phyloP scores from a whole-genome alignment of 2,888 invertebrate species.

The Timema cristinae region DNA sequence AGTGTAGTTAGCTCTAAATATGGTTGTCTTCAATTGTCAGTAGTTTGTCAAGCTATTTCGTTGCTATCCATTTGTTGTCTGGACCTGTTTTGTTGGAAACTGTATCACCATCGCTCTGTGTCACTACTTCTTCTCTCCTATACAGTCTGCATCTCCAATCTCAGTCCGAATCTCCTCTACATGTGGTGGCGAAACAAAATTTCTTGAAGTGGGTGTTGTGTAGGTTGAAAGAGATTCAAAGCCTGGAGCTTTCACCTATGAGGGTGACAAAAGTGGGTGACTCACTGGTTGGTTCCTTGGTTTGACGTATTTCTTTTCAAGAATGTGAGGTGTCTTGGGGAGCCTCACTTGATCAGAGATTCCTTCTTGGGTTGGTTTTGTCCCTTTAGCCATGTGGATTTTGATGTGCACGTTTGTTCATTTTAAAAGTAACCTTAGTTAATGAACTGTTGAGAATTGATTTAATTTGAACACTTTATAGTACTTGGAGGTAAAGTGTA shows the following conservation, averaged over 20 bases:
- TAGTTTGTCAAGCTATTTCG: conserved; percentile 7
- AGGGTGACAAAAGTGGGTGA: conserved; percentile 29
- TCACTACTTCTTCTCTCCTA: conserved; percentile 18
- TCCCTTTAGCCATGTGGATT: too few relatives aligned
- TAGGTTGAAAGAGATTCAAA: conserved; percentile 17
- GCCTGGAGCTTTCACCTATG: conserved; percentile 29
- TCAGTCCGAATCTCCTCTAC: conserved; percentile 53
- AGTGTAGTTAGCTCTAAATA: conserved; percentile 23
- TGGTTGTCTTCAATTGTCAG: background rate
- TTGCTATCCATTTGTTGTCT: background rate
- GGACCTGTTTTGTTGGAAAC: background rate
- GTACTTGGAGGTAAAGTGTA: too few relatives aligned
- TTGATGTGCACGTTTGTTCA: too few relatives aligned
- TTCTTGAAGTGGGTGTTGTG: conserved; percentile 50
- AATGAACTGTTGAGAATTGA: too few relatives aligned
- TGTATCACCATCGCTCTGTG: background rate
- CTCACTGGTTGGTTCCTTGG: conserved; percentile 24
- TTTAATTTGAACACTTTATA: too few relatives aligned
- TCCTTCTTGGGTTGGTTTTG: too few relatives aligned
- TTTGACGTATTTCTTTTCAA: conserved; percentile 11
- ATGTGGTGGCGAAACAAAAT: conserved; percentile 64
- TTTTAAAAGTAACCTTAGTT: too few relatives aligned
- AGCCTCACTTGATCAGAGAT: too few relatives aligned
- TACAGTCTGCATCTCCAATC: conserved; percentile 31
- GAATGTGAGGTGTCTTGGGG: background rate